Conservation (phyloP, 2,113 vertebrate genomes). For the Parotia lawesii region DNA sequence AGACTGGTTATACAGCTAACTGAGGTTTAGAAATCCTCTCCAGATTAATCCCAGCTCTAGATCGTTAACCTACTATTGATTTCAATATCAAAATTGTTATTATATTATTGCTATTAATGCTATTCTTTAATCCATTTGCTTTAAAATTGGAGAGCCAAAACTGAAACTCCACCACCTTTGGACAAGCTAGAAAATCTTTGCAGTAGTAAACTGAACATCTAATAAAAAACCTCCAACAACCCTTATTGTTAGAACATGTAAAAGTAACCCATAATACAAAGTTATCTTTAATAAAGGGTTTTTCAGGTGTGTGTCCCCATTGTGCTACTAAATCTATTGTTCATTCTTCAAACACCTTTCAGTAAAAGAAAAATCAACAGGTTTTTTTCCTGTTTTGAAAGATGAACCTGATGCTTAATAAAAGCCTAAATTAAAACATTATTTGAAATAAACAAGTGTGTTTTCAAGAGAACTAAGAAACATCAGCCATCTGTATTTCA, state of each 20-base stretch:
- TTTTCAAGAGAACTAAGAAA: not conserved
- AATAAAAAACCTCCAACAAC: not conserved
- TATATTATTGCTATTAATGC: not conserved
- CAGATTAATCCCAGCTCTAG: not conserved
- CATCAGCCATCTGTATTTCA: not conserved
- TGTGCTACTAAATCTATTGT: not conserved
- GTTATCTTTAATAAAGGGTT: not conserved
- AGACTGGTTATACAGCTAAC: not conserved
- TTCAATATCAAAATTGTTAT: not conserved
- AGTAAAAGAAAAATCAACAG: not conserved
- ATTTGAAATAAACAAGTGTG: not conserved
- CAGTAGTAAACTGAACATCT: not conserved
- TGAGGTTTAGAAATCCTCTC: not conserved
- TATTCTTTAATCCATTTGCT: not conserved
- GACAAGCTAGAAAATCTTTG: not conserved
- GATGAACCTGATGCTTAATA: not conserved
- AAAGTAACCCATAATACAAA: not conserved
- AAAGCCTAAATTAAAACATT: not conserved
- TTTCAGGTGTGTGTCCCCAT: not conserved
- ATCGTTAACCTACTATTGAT: not conserved
- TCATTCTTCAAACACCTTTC: not conserved
- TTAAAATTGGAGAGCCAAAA: not conserved
- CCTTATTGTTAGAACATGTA: not conserved
- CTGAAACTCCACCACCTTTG: not conserved
- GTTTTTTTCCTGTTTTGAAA: not conserved